Base-by-base conservation (phyloP, 2,113 vertebrate genomes). In the Sturnus vulgaris region DNA sequence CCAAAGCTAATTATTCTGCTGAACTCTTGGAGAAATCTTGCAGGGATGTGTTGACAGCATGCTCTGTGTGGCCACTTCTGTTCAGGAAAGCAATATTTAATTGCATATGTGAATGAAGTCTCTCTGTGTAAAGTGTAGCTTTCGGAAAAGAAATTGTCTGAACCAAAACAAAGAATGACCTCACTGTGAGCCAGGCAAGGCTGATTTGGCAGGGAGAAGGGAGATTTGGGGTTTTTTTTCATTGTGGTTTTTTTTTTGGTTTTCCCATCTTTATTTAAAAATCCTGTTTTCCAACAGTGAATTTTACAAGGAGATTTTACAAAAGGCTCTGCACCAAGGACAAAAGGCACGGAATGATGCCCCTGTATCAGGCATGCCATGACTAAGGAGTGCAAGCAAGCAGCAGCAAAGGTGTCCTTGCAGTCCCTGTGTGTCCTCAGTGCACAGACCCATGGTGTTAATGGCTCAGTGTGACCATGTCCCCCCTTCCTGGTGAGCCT, bases 1-100 rank as follows among this genome's bases (percentile, higher is more conserved):
- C 95, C 93, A 96, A 82, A 97, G 95, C 97, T 97, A 97, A 97
- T 97, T 97, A 97, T 96, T 96, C 94, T 90, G 88, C 95, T 97
- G 96, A 96, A 97, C 95, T 97, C 96, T 94, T 94, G 84, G 86
- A 95, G 93, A 91, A 97, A 84, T 96, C 93, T 97, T 95, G 83
- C 93, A 96, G 92, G 88, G 90, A 91, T 93, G n/a, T 91, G 93
- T 94, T 96, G 93, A 90, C 93, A 96, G 91, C 86, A 23, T 90
- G 96, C 93, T 96, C 92, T 50, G 49, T 91, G 94, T 93, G 95
- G 86, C 93, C 50, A 42, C 82, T 96, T 92, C 94, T 93, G 73
- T 61, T 95, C 79, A 72, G 88, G 79, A 93, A 94, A 95, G 93
- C 68, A 94, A 61, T 90, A 76, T 95, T 95, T 96, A 96, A 97